Evolutionary conservation across 2,888 invertebrate species (phyloP), one percentile per base, ranked within the genome.

Genomic region (Cyclophora albipunctata): DNA sequence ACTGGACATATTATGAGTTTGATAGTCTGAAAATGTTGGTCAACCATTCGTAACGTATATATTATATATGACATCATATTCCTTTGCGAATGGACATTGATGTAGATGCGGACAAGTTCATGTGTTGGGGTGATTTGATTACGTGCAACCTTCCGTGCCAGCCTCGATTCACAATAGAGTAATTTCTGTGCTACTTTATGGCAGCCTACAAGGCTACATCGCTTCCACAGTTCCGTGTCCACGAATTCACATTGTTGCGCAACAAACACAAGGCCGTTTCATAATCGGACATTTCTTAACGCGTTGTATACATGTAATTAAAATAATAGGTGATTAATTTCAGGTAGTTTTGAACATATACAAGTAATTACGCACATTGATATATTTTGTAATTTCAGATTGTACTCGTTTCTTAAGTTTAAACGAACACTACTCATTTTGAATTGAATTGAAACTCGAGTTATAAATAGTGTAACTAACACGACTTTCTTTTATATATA

Each of bases 201-300:
- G 62, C 49, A 59, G 51, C 55, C 50, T 46, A 51, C 66, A 64
- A 71, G 71, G 71, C 61, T 63, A 54, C 49, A 47, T 57, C 58
- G 60, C 65, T 58, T 62, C 52, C 51, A 51, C 53, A 60, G 69
- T 71, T 71, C 72, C 72, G 72, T 56, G 59, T 53, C 52, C 55
- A 57, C 54, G 51, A 54, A 59, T 51, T 51, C 52, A 56, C 50
- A 55, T 56, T 48, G 54, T 57, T 62, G 49, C 51, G 57, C 50
- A 43, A 43, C 43, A 49, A 54, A n/a, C 42, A 53, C 52, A 58
- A 59, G 55, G 50, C 51, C 50, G 52, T 57, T 55, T 57, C 58
- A 51, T 57, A 59, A 57, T 55, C 54, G 47, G 52, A 45, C 50
- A 53, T 58, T 55, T 57, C 55, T 53, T 45, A 57, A 56, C 50